These are phyloP conservation scores for Eriocheir sinensis DNA, from an alignment of 1,140 invertebrate species.

Conservation along the genomic window DNA sequence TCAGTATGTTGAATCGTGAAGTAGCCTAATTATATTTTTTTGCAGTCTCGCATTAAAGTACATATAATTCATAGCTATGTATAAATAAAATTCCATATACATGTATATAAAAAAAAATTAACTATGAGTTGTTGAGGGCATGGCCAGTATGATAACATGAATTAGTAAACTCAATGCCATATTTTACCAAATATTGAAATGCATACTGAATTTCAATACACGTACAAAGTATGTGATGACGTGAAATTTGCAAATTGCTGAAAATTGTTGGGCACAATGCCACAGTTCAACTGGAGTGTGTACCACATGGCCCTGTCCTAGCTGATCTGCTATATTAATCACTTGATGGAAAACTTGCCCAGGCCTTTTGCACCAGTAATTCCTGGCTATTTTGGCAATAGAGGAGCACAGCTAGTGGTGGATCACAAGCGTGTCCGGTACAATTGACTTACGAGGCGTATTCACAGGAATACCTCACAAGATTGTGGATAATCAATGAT, in stretches of 20 bases:
- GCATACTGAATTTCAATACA: slow-evolving; percentile 54
- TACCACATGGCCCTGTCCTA: slow-evolving; percentile 74
- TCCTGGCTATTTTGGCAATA: slow-evolving; percentile 64
- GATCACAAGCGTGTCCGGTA: slow-evolving; percentile 64
- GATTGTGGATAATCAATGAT: slow-evolving; percentile 70
- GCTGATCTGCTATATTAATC: slow-evolving; percentile 71
- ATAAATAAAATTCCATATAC: slow-evolving; percentile 59
- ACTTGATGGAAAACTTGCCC: slow-evolving; percentile 74
- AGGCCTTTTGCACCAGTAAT: slow-evolving; percentile 67
- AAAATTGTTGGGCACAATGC: slow-evolving; percentile 59
- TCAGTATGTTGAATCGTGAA: slow-evolving; percentile 44
- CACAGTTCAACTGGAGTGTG: slow-evolving; percentile 75
- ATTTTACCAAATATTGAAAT: slow-evolving; percentile 33
- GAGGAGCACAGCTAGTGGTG: slow-evolving; percentile 68
- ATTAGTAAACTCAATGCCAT: slow-evolving; percentile 58
- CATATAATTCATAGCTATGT: slow-evolving; percentile 68
- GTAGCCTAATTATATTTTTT: slow-evolving; percentile 61
- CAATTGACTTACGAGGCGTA: slow-evolving; percentile 65
- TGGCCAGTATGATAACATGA: slow-evolving; percentile 61
- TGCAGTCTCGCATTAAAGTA: slow-evolving; percentile 60
- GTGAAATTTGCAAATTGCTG: slow-evolving; percentile 61
- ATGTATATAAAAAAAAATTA: slow-evolving; percentile 66
- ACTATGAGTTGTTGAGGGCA: slow-evolving; percentile 48
- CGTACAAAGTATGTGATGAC: slow-evolving; percentile 20
- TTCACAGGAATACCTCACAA: slow-evolving; percentile 45